phyloP scores from a whole-genome alignment of 2,113 vertebrate species.

The Zingel zingel region DNA sequence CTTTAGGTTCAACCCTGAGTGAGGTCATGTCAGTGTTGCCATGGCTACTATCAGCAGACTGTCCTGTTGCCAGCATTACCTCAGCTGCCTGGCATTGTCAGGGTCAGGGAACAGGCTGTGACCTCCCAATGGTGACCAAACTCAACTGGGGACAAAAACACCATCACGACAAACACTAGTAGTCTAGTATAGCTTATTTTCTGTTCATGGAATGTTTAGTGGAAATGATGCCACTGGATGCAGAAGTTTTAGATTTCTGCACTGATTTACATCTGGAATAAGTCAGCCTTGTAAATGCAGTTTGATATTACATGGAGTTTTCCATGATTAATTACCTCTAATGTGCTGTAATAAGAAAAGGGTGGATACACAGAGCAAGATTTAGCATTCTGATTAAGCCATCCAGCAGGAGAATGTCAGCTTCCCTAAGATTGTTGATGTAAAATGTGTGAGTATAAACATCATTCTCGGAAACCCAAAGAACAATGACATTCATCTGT shows the following conservation, averaged over 20 bases:
- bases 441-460: conserved; percentile 2
- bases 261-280: conserved; percentile 21
- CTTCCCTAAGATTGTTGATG: conserved; percentile 1
- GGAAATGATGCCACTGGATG: not conserved
- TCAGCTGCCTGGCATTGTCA: conserved; percentile 84
- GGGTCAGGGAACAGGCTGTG: conserved; percentile 84
- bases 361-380: conserved; percentile 26
- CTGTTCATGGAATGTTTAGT: conserved; percentile 23
- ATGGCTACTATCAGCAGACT: conserved; percentile 84
- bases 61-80: conserved; percentile 82
- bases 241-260: conserved; percentile 11
- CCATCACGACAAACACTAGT: conserved; percentile 37
- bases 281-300: conserved; percentile 8
- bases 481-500: conserved; percentile 11
- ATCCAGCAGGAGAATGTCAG: conserved; percentile 14
- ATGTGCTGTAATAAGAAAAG: conserved; percentile 42
- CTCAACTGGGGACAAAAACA: conserved; percentile 75
- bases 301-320: conserved; percentile 40
- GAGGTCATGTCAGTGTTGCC: conserved; percentile 84
- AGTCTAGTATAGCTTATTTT: not conserved
- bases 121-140: conserved; percentile 79
- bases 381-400: conserved; percentile 29
- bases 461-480: not conserved
- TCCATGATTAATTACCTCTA: conserved; percentile 39
- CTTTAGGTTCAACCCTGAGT: conserved; percentile 85